A percentile compares a stretch with the other conserved stretches of the same genome.
Evolutionary conservation across 2,113 vertebrate genomes (phyloP).

Genomic region (Forbesichthys papilliferus): DNA sequence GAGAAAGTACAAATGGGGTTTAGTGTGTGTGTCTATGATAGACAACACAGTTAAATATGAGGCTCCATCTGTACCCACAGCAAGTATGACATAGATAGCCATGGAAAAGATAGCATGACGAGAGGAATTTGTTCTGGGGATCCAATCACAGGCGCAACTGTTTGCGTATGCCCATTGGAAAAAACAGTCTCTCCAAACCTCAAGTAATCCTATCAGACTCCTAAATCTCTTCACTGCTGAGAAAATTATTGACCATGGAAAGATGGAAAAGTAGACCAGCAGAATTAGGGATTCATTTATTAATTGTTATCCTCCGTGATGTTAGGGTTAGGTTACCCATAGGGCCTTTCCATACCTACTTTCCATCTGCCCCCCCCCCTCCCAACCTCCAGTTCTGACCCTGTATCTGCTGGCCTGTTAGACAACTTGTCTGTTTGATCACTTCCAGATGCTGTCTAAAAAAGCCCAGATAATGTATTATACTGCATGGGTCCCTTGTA

Average conservation of each 20-base stretch:
- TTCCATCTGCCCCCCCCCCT: not conserved
- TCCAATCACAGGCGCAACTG: conserved; percentile 1
- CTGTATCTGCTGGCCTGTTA: conserved; percentile 23
- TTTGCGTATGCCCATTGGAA: conserved; percentile 23
- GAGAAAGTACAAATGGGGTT: not conserved
- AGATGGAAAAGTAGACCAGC: conserved; percentile 11
- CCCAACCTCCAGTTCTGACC: conserved; percentile 23
- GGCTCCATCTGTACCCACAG: not conserved
- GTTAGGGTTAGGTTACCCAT: not conserved
- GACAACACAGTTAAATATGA: conserved; percentile 15
- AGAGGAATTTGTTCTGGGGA: not conserved
- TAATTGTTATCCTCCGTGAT: too few species aligned
- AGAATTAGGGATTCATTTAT: conserved; percentile 1
- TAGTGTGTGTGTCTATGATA: not conserved
- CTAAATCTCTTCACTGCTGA: conserved; percentile 22
- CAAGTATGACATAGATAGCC: conserved; percentile 12
- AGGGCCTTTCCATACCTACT: conserved; percentile 19
- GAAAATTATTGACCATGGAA: conserved; percentile 4
- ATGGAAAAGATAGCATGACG: conserved; percentile 7
- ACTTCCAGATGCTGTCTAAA: conserved; percentile 55
- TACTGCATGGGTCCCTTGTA: conserved; percentile 19
- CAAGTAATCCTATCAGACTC: conserved; percentile 41
- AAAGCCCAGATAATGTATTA: conserved; percentile 41
- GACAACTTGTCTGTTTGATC: conserved; percentile 32
- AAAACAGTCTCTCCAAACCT: conserved; percentile 25